Conservation (phyloP, 1,140 invertebrate species). For the Drosophila jambulina region DNA sequence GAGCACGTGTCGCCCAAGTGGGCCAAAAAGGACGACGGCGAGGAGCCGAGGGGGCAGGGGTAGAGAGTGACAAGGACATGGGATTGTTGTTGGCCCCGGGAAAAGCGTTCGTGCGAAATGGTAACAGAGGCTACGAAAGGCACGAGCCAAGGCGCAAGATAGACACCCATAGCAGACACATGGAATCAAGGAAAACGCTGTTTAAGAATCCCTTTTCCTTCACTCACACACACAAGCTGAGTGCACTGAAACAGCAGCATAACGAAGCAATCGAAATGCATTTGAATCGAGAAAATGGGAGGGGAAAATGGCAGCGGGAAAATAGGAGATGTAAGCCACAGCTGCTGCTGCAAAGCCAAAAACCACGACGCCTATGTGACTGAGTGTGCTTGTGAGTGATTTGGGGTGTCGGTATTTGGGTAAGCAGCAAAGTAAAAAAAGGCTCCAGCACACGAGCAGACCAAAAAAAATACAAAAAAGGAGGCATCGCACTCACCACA, state of each 20-base stretch:
- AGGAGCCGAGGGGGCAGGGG: background rate
- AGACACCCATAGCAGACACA: constrained; percentile 47
- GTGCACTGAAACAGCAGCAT: constrained; percentile 66
- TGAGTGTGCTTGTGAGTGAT: constrained; percentile 31
- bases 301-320: constrained; percentile 16
- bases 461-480: constrained; percentile 53
- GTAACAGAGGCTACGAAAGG: constrained; percentile 56
- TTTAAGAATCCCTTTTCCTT: constrained; percentile 56
- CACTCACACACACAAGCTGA: constrained; percentile 56
- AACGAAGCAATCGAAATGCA: constrained; percentile 80
- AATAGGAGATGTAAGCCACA: constrained; percentile 34
- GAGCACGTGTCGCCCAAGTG: constrained; percentile 72
- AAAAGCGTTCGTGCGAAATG: constrained; percentile 55
- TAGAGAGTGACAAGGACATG: constrained; percentile 33
- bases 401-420: constrained; percentile 43
- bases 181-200: constrained; percentile 65
- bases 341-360: constrained; percentile 36
- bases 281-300: constrained; percentile 61
- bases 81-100: constrained; percentile 26
- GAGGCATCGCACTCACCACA: constrained; percentile 67
- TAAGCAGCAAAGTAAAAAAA: constrained; percentile 35
- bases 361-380: constrained; percentile 16
- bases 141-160: constrained; percentile 21
- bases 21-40: constrained; percentile 27
- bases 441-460: constrained; percentile 24